Evolutionary conservation across 2,113 vertebrate species (phyloP), one percentile per base, ranked within the genome.

Genomic region (Corythoichthys intestinalis): DNA sequence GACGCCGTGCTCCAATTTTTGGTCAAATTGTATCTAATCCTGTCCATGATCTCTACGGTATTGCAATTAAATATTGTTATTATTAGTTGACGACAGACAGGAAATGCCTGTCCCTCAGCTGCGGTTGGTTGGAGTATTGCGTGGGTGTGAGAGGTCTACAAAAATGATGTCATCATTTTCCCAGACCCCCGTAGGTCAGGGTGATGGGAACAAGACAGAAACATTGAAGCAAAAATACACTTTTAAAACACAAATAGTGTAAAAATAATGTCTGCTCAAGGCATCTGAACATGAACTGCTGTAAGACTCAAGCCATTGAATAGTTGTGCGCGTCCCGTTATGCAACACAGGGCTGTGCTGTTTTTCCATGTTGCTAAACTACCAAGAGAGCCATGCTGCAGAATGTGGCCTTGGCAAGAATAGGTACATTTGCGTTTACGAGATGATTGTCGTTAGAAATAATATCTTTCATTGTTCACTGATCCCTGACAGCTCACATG

Each of bases 81-180:
- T 80, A 49, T 75, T 81, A 54, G 69, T 74, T 73, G 62, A 77
- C 76, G 71, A 70, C 69, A 17, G 66, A 70, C 66, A 83, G 87
- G 87, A 89, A 89, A 86, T 82, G 79, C 74, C 78, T 76, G 69
- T 83, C 70, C 10, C 65, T 84, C 67, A 70, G 50, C 50, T 17
- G 34, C 4, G 54, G 79, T 75, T 54, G 69, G 20, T 34, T 9
- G 52, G 41, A 67, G 73, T 64, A 47, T 66, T 8, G 28, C 72
- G 76, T 60, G 69, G 69, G 69, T 69, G 65, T 73, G 66, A 52
- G 49, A 74, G 74, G 77, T 77, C 72, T 20, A 66, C 69, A 70
- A 71, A 46, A 59, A 48, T 84, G 84, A 84, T 78, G 82, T 87
- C 86, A 86, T 44, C 57, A 53, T 54, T 77, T 90, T 88, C 85